Conservation (phyloP, 2,113 vertebrate species). For the Pica pica region DNA sequence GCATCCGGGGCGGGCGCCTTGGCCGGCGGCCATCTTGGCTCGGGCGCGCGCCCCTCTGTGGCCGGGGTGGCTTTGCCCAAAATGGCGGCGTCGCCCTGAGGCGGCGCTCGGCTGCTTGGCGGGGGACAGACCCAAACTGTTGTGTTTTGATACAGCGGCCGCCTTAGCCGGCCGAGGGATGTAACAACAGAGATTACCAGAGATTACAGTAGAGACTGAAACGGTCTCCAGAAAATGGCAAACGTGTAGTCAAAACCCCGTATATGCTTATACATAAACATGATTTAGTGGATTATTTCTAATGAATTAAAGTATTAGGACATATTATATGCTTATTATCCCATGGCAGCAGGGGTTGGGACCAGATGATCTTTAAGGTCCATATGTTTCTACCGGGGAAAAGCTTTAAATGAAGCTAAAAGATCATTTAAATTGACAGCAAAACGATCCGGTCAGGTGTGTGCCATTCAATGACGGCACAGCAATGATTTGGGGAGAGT, state of each 20-base stretch:
- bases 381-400: not conserved
- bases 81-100: not conserved
- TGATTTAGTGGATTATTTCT: fast-evolving
- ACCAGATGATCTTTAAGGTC: not conserved
- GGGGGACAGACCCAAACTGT: fast-evolving
- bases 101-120: fast-evolving
- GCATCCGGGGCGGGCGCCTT: not conserved
- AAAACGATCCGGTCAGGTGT: fast-evolving
- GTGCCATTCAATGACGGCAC: fast-evolving
- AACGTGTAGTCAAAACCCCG: fast-evolving
- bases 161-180: no score
- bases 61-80: not conserved
- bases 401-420: not conserved
- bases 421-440: not conserved
- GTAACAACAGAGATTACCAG: no score
- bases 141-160: fast-evolving
- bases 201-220: not conserved
- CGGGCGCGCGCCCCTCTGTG: not conserved
- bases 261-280: fast-evolving
- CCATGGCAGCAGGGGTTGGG: not conserved
- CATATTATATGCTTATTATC: not conserved
- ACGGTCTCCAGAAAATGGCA: not conserved
- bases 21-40: not conserved
- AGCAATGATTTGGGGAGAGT: not conserved
- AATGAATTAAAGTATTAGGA: not conserved